A percentile compares a stretch with the other conserved stretches of the same genome.
Conservation (phyloP, 2,888 invertebrate species). For the Branchinecta sandiegonensis region DNA sequence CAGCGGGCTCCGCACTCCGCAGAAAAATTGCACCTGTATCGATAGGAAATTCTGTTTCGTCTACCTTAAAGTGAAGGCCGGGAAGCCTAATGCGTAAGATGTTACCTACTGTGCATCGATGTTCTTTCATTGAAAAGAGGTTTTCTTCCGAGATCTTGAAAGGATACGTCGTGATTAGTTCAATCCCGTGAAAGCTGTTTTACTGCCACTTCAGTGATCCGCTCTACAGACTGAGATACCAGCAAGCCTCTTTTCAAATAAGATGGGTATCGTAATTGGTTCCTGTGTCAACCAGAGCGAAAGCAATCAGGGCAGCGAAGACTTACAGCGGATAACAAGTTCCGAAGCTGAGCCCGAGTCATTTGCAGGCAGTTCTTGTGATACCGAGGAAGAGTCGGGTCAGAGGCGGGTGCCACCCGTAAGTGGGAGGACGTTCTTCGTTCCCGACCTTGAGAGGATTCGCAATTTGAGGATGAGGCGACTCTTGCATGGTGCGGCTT, state of each 20-base stretch:
- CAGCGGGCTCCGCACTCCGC: too few species aligned
- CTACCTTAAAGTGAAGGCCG: too few species aligned
- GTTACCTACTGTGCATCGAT: too few species aligned
- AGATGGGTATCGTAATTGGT: slow-evolving; percentile 57
- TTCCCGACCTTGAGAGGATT: slow-evolving; percentile 19
- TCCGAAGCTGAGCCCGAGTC: not conserved
- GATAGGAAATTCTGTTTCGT: too few species aligned
- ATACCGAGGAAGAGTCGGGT: not conserved
- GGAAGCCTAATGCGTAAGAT: too few species aligned
- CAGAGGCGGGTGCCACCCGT: slow-evolving; percentile 4
- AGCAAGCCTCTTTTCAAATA: not conserved
- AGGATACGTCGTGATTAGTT: too few species aligned
- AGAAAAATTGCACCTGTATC: too few species aligned
- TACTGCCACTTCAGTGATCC: too few species aligned
- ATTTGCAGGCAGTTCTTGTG: not conserved
- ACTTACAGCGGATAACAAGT: not conserved
- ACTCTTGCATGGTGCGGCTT: slow-evolving; percentile 17
- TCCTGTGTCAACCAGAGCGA: slow-evolving; percentile 51
- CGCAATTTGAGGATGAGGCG: slow-evolving; percentile 17
- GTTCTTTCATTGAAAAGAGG: too few species aligned
- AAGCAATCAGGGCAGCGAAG: not conserved
- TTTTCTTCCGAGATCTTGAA: too few species aligned
- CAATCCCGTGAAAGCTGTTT: too few species aligned
- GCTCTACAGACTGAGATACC: too few species aligned
- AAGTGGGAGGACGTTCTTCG: slow-evolving; percentile 16